Base-by-base conservation (phyloP, 2,797 vertebrate species). In the Dryobates pubescens region DNA sequence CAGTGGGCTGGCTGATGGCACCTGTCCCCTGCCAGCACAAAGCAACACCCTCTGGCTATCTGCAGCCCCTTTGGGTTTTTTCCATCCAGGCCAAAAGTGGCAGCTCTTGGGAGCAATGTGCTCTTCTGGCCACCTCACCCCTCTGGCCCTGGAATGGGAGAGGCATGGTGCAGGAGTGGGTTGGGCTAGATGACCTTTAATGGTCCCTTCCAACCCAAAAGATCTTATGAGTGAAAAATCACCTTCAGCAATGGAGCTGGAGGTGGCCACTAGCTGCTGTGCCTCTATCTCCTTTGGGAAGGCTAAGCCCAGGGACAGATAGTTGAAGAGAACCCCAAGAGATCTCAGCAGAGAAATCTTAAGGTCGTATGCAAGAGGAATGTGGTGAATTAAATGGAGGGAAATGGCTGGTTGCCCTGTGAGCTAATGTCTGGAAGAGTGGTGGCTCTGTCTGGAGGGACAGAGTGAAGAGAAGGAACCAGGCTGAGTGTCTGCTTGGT, bases 371-470 rank as follows among this genome's bases (percentile, higher is more conserved):
- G 22, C 24, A 1, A 2, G 45, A 58, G 29, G 23, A 61, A 70
- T 10, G 8, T 24, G 24, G 51, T 49, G 62, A 70, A 76, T 53
- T n/a, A 24, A 58, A 38, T 11, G 30, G 51, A 75, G 53, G 29
- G 51, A 84, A 69, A 75, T n/a, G 49, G 43, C 32, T 10, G 3
- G 1, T 32, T 92, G 57, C 77, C 53, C n/a, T 65, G 26, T 86
- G 81, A 91, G 77, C 53, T 91, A 22, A 71, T 32, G 67, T 83
- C 86, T 93, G 83, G 23, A 49, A 51, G 70, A 78, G 34, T 6
- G 54, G 68, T 73, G 81, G 45, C 73, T 85, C 67, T 83, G 47
- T 69, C 78, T 70, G 77, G 53, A 92, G 34, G 23, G 30, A 63
- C 61, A 70, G 49, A 29, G 19, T 0, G 27, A 89, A 88, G 43